Base-by-base conservation (phyloP, 64 coral and sea anemone species). In the Hydrozoanthus tunicans region DNA sequence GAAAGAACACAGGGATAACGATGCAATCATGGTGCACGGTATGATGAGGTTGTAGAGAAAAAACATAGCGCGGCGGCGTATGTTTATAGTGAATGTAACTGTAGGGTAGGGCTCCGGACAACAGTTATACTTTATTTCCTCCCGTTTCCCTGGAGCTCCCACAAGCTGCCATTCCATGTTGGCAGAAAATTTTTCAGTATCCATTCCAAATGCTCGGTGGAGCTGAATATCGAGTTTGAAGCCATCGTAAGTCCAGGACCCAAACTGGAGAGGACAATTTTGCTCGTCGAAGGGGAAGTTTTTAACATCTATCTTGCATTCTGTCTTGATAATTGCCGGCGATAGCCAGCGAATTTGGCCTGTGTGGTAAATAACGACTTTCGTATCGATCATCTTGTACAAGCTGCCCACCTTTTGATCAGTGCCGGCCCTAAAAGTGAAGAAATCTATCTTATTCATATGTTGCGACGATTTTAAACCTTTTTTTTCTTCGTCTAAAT, bases 121-220 rank as follows among this genome's bases (percentile, higher is more conserved):
- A 14, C 92, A 93, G 77, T 59, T 81, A 17, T 90, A 90, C 55
- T 20, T n/a, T 6, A 4, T 62, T 13, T 17, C 63, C 32, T 74
- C 57, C 10, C 77, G 78, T 54, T 32, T 15, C 5, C 56, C 84
- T 14, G 75, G 58, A 11, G 64, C 56, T 9, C 56, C 58, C 17
- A 85, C 76, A 3, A 93, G 70, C 12, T 64, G 5, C 92, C 92
- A 93, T 43, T 93, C 92, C 23, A 59, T 52, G 63, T 79, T 93
- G 5, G 53, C 55, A 7, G 92, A 89, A 51, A 56, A 93, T 12
- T 82, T 69, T 11, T 81, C 64, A 32, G 63, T 93, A 61, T 93
- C 92, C 27, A 93, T 65, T 73, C 83, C 83, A 59, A 25, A 68
- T 68, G 82, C 20, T 20, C 73, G n/a, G 62, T 51, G 3, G 15